Evolutionary conservation across 2,888 invertebrate genomes (phyloP).

Genomic region (Zaprionus bogoriensis): DNA sequence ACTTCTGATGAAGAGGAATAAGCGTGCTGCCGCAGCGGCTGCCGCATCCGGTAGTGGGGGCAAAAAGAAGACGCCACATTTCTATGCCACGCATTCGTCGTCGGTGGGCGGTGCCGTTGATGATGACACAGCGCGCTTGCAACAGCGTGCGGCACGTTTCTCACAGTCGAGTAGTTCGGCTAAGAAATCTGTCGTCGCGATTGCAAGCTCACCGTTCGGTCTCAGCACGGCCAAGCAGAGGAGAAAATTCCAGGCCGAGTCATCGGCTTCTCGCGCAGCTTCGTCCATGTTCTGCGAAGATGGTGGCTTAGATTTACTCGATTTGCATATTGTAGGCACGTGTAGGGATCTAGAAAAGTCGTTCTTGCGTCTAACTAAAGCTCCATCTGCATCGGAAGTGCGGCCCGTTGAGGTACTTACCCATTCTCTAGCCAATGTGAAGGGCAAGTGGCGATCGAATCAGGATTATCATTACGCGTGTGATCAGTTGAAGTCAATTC

Average conservation of each 20-base stretch:
- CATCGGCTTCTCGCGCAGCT: slow-evolving; percentile 27
- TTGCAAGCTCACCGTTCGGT: slow-evolving; percentile 78
- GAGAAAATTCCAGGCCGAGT: slow-evolving; percentile 52
- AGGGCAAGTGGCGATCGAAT: slow-evolving; percentile 93
- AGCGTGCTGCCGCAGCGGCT: slow-evolving; percentile 62
- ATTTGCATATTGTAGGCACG: slow-evolving; percentile 96
- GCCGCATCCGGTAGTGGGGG: slow-evolving; percentile 28
- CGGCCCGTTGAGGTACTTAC: slow-evolving; percentile 94
- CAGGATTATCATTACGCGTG: slow-evolving; percentile 98
- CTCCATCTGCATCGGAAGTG: slow-evolving; percentile 95
- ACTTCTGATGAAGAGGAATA: slow-evolving; percentile 81
- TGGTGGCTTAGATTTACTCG: slow-evolving; percentile 91
- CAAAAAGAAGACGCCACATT: slow-evolving; percentile 85
- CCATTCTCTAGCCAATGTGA: slow-evolving; percentile 94
- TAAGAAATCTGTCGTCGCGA: slow-evolving; percentile 78
- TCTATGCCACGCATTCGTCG: slow-evolving; percentile 85
- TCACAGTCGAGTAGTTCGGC: slow-evolving; percentile 68
- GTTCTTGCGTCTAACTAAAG: slow-evolving; percentile 97
- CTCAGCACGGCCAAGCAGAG: slow-evolving; percentile 66
- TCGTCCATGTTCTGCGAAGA: slow-evolving; percentile 84
- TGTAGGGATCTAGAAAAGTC: slow-evolving; percentile 97
- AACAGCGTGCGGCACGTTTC: slow-evolving; percentile 95
- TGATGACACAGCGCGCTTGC: slow-evolving; percentile 90
- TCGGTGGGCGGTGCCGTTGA: slow-evolving; percentile 88
- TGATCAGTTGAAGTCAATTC: slow-evolving; percentile 98